Base-by-base conservation (phyloP, 2,113 vertebrate species). In the Tenrec ecaudatus region DNA sequence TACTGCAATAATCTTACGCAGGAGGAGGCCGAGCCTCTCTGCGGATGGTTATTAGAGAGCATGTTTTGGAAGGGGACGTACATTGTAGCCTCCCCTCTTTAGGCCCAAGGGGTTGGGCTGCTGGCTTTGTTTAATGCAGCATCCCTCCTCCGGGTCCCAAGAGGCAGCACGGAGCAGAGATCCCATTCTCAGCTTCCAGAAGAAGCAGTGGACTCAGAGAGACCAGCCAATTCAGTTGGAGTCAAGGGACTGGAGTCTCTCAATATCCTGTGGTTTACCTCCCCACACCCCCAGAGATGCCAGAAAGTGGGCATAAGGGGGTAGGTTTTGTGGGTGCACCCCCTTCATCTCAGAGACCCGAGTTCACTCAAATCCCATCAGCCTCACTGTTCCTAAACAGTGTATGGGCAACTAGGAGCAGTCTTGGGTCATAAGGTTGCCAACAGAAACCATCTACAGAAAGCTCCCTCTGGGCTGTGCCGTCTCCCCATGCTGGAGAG, bases 1-100 rank as follows among this genome's bases (percentile, higher is more conserved):
- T 53, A 85, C 43, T 82, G 43, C 91, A 91, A 95, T 85, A 12
- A 64, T 10, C 16, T 66, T 29, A 82, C 77, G 73, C 12, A n/a
- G 22, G 81, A 77, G 33, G 69, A 64, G 80, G 29, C 36, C 62
- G 16, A 2, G 66, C 62, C 84, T 73, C 64, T 27, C 66, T 38
- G 33, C 0, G 36, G 68, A 25, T 22, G 27, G 27, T 47, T 79
- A 33, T 3, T 5, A 16, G 80, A 62, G 20, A 20, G 57, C 3
- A 0, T 75, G 10, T 58, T 66, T 82, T 40, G 31, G 43, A 25
- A 90, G 47, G 40, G 27, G 81, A 68, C 47, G 4, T 71, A 71
- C 76, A 43, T 9, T n/a, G 12, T 14, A 27, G 14, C 31, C 14
- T 47, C 33, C 43, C 89, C 29, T 75, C 66, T 94, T 87, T 14